Evolutionary conservation across 2,113 vertebrate species (phyloP).

Genomic region (Himantopus leucocephalus): DNA sequence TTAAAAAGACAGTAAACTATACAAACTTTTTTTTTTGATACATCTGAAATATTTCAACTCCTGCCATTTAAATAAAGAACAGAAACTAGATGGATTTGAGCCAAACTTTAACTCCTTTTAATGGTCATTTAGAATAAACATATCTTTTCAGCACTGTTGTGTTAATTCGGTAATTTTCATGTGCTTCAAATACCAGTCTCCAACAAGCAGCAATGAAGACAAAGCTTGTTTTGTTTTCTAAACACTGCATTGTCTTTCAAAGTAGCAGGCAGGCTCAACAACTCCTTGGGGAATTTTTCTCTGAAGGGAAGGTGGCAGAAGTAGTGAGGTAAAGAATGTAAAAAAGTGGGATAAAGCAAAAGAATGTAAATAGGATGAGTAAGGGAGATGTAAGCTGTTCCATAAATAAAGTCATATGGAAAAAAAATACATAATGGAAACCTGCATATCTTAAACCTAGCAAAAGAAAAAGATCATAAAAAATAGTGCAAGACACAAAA

Average conservation of each 20-base stretch:
- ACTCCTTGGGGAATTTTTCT: neutral
- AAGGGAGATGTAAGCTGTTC: neutral
- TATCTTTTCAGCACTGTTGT: neutral
- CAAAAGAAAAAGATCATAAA: neutral
- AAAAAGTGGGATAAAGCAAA: neutral
- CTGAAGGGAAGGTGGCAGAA: neutral
- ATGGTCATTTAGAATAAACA: neutral
- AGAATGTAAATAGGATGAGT: neutral
- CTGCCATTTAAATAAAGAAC: neutral
- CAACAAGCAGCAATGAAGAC: neutral
- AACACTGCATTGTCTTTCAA: neutral
- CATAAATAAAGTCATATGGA: neutral
- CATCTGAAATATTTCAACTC: neutral
- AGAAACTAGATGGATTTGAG: neutral
- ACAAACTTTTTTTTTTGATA: neutral
- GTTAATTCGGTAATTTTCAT: neutral
- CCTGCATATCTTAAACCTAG: accelerated
- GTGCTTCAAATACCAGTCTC: neutral
- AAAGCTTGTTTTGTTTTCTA: neutral
- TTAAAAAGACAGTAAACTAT: neutral
- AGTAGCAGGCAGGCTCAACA: neutral
- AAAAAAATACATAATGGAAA: neutral
- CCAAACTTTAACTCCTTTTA: neutral
- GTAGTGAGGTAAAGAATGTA: neutral
- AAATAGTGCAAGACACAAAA: neutral